Evolutionary conservation across 2,797 vertebrate genomes (phyloP), one percentile per base, ranked within the genome.

Genomic region (Phalloptychus januarius): DNA sequence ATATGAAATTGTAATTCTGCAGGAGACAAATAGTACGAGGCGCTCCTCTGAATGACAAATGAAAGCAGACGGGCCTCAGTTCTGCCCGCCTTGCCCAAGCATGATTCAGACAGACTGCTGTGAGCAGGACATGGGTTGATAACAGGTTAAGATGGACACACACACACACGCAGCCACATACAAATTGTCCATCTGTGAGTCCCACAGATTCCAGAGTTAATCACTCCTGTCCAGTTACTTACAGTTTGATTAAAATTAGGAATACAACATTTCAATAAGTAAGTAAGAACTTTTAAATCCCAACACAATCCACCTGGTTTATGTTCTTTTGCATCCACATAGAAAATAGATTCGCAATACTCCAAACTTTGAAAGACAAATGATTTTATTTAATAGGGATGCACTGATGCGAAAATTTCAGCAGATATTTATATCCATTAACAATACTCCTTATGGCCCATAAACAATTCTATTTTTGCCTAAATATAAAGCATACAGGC

Each of bases 31-130:
- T 83, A 86, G 83, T 89, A 86, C 86, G 87, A 84, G 85, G 87
- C 16, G 74, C 88, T 87, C 88, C 77, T 90, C 91, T 95, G 93
- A 94, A 94, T 95, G 94, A 91, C 92, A 94, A 90, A 95, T 95
- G 92, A 91, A 88, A 91, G 89, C 93, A 95, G 93, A 94, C 85
- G 90, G 91, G 87, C 88, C 74, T 92, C 87, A 88, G 92, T 86
- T 93, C 90, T 93, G 93, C 88, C 86, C 88, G 5, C 87, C 83
- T 85, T 87, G 83, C 88, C 84, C 54, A 65, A 89, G 92, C 80
- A 75, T 93, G 92, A 94, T 92, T 94, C 89, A 91, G 83, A 89
- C 86, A 91, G 86, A 86, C 91, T 91, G 93, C 83, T 50, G 42
- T 83, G 88, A 91, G 89, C 79, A 61, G 86, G 82, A 86, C 86